Conservation (phyloP, 2,888 invertebrate species). For the Synergus laeviventris region DNA sequence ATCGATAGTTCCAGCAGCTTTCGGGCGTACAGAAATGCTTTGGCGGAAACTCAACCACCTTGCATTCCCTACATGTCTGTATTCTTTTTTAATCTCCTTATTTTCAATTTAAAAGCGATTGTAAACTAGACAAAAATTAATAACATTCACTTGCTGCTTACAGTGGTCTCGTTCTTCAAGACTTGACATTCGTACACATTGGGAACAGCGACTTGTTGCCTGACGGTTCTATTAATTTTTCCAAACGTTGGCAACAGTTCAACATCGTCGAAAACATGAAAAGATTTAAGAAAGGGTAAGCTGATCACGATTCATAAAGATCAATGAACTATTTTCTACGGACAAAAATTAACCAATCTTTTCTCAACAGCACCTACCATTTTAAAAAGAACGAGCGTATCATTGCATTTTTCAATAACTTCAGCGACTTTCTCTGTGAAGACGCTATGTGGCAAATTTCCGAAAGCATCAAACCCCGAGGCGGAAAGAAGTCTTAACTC, state of each 20-base stretch:
- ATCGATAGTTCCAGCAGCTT: conserved; percentile 99
- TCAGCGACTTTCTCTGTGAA: conserved; percentile 96
- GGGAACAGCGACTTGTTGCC: conserved; percentile 94
- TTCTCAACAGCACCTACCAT: conserved; percentile 87
- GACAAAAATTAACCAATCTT: conserved; percentile 29
- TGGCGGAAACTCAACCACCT: conserved; percentile 96
- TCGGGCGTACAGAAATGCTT: conserved; percentile 95
- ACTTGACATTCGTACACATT: conserved; percentile 98
- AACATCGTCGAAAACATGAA: conserved; percentile 99
- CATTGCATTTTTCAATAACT: conserved; percentile 96
- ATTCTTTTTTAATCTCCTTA: conserved; percentile 8
- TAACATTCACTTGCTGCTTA: conserved; percentile 43
- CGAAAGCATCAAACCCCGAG: conserved; percentile 95
- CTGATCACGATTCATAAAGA: conserved; percentile 53
- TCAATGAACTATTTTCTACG: neutral
- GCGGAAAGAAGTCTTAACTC: conserved; percentile 78
- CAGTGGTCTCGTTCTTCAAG: conserved; percentile 98
- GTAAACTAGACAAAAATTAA: conserved; percentile 16
- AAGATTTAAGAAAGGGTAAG: conserved; percentile 96
- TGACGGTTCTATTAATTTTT: conserved; percentile 94
- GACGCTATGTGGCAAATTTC: conserved; percentile 99
- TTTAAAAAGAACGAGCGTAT: conserved; percentile 96
- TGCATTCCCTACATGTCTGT: conserved; percentile 99
- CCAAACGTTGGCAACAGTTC: conserved; percentile 99
- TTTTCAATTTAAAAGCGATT: neutral